Evolutionary conservation across 64 coral and sea anemone genomes (phyloP).

Genomic region (Platygyra sinensis): DNA sequence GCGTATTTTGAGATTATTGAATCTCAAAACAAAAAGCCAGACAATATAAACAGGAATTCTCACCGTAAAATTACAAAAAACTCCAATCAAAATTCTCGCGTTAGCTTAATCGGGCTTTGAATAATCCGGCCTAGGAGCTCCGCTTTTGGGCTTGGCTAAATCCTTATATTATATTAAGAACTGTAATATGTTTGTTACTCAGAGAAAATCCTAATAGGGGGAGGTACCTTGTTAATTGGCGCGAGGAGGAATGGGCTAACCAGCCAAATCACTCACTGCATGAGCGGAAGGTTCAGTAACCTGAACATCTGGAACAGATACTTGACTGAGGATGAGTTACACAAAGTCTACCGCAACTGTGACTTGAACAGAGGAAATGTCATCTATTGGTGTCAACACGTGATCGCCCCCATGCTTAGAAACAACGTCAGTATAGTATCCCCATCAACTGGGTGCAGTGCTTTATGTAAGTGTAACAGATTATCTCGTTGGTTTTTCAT

Average conservation of each 20-base stretch:
- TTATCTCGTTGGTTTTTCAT: background rate
- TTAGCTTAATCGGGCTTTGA: too few species aligned
- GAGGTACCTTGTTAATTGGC: slow-evolving; percentile 1
- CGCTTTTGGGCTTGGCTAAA: too few species aligned
- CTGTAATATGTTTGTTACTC: background rate
- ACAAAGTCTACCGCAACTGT: slow-evolving; percentile 12
- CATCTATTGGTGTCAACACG: slow-evolving; percentile 7
- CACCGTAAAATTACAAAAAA: too few species aligned
- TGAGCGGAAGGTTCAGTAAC: slow-evolving; percentile 34
- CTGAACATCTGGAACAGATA: slow-evolving; percentile 34
- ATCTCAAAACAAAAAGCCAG: too few species aligned
- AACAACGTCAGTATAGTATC: background rate
- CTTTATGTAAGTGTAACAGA: slow-evolving; percentile 2
- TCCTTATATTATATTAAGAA: background rate
- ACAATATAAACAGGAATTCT: too few species aligned
- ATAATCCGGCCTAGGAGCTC: too few species aligned
- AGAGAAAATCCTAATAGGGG: slow-evolving; percentile 6
- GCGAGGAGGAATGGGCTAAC: background rate
- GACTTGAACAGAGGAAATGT: slow-evolving; percentile 11
- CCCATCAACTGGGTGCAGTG: slow-evolving; percentile 19
- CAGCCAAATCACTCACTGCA: background rate
- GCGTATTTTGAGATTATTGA: too few species aligned
- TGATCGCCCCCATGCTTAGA: background rate
- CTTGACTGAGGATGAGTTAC: background rate
- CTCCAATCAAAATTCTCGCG: too few species aligned